Evolutionary conservation across 2,113 vertebrate species (phyloP), one percentile per base, ranked within the genome.

Genomic region (Cairina moschata): DNA sequence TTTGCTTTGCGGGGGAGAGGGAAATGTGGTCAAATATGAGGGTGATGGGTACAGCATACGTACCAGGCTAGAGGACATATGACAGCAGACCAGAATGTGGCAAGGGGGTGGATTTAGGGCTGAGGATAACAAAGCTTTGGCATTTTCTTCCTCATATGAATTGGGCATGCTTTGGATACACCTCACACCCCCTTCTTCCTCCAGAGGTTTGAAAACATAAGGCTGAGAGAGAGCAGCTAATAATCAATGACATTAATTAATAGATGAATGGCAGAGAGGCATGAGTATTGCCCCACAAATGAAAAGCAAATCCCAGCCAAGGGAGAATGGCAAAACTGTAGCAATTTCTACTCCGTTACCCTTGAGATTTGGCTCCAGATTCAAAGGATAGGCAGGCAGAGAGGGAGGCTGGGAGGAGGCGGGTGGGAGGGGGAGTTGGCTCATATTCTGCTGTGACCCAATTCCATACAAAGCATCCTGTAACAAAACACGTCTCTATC

Each of bases 391-490:
- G 85, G 82, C 92, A 95, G 94, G 92, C 86, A 4, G 93, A 79
- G 87, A 93, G 84, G 85, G 92, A 92, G 92, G 92, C 1, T 92
- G 95, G 88, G 88, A 91, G 88, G 89, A 93, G 95, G 89, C 11
- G 44, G 96, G 90, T 1, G 11, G 52, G 4, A 28, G 78, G 91
- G 81, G 78, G 91, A 95, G 66, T 66, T 97, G 96, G 95, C 96
- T 97, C 91, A 75, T 95, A 90, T 93, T 97, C 93, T 97, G 84
- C 95, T 95, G 91, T 97, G 97, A 97, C 96, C 97, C 96, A 97
- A 91, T 97, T 97, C 96, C 97, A 96, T 97, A 97, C 97, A 97
- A 97, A 97, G 95, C 97, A 97, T 94, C 94, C 95, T 96, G 94
- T 95, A 97, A 97, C 97, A 96, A 97, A 97, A 96, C 95, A 96